Conservation (phyloP, 2,113 vertebrate genomes). For the Felis chaus region DNA sequence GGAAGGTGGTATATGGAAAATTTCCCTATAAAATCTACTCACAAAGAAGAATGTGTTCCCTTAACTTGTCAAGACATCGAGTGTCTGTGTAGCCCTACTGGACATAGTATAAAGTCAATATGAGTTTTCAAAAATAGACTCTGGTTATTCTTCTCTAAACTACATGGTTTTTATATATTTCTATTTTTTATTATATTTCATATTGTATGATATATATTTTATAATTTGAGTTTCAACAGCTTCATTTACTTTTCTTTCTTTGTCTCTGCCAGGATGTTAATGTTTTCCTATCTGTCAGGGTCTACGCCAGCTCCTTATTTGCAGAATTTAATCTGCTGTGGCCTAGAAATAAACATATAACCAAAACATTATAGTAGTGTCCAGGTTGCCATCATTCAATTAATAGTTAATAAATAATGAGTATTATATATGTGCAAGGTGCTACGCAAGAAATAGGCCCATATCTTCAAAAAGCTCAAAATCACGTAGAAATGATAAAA, state of each 20-base stretch:
- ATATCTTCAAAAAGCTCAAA: background rate
- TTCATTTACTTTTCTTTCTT: background rate
- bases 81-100: background rate
- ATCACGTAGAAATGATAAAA: background rate
- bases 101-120: background rate
- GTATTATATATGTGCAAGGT: background rate
- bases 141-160: background rate
- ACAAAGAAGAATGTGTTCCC: background rate
- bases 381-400: background rate
- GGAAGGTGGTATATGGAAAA: background rate
- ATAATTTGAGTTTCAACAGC: background rate
- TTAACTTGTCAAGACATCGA: background rate
- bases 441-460: background rate
- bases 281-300: background rate
- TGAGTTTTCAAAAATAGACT: background rate
- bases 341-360: background rate
- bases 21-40: background rate
- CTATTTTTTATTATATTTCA: background rate
- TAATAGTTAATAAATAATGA: background rate
- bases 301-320: background rate
- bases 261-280: background rate
- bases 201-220: background rate
- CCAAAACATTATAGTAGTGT: background rate
- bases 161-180: background rate
- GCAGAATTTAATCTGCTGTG: background rate